Evolutionary conservation across 2,113 vertebrate genomes (phyloP), one percentile per base, ranked within the genome.

Genomic region (Pseudorhombus dupliciocellatus): DNA sequence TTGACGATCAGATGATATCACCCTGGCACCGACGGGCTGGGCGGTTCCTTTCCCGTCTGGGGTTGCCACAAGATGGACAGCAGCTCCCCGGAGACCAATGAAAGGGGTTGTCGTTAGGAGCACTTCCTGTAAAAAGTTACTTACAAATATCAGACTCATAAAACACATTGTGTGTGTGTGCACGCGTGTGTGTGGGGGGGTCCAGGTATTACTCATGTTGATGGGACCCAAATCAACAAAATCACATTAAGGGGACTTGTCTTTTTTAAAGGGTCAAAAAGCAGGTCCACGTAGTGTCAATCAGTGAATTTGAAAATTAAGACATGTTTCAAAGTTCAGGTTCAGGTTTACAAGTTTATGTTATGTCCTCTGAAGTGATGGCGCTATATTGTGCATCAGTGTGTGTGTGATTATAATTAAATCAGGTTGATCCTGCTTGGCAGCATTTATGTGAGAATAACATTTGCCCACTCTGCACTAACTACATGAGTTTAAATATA

Each of bases 1-100:
- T 88, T 88, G 87, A 89, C 87, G 87, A 90, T 87, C 84, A 88
- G 88, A 92, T 93, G 88, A 92, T 90, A 90, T 91, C 90, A 90
- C 87, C 75, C 68, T 86, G 84, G 88, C 86, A 84, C 71, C 68
- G 51, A 64, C 14, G 55, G 57, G 76, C 66, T 84, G 80, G 87
- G 79, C 64, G 83, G 79, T 59, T 89, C 83, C 85, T 83, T 81
- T 88, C 84, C 84, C 59, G 62, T 86, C 85, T 79, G 75, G 73
- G 69, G 73, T 77, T 82, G 80, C 79, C 69, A 64, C 73, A 80
- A 81, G 88, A 92, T 85, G 84, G 85, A 85, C 85, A 88, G 87
- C 79, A 74, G 66, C 61, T 89, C 89, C 81, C 74, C n/a, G n/a
- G 69, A 46, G 86, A 40, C 80, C 69, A 83, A 73, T 87, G 74